Evolutionary conservation across 2,888 invertebrate species (phyloP), one percentile per base, ranked within the genome.

Genomic region (Neoascia interrupta): DNA sequence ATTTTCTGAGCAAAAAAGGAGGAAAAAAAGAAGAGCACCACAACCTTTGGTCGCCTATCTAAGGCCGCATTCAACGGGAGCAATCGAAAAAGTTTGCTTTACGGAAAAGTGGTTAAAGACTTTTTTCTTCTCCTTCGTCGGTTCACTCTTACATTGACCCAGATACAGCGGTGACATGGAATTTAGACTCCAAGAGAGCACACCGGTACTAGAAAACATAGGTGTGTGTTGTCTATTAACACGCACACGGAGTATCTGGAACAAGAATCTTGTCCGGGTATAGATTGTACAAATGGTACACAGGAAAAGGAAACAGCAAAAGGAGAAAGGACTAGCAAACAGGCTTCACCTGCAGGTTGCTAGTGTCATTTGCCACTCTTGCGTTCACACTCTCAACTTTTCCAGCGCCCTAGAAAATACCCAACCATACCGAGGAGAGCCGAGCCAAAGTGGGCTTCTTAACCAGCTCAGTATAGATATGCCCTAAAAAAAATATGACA

Each of bases 101-200:
- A 15, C 8, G 45, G 6, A 23, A n/a, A 34, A 68, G 36, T 36
- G 28, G 41, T 54, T 63, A 49, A n/a, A n/a, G 47, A 31, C 39
- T 63, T 53, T 39, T 37, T n/a, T 41, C 18, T 31, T 18, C 6
- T 15, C 45, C 36, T 31, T 31, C 19, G n/a, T 18, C 39, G 43
- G 58, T 64, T 70, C 19, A 31, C 64, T 58, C 66, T 79, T 66
- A 66, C 66, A 72, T 73, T 79, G 76, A 72, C 76, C 76, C 47
- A 73, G 66, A 73, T 79, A 66, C 8, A 15, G 31, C 53, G 39
- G 64, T 66, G 64, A 61, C 66, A 79, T 54, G 60, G 76, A 53
- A 76, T 72, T 64, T 34, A 6, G 56, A 49, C 43, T 43, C 26
- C 45, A 66, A 66, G 43, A 18, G 37, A 16, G 18, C 10, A 13